A percentile compares a stretch with the other conserved stretches of the same genome.
Conservation (phyloP, 1,140 invertebrate species). For the Lasioglossum baleicum region DNA sequence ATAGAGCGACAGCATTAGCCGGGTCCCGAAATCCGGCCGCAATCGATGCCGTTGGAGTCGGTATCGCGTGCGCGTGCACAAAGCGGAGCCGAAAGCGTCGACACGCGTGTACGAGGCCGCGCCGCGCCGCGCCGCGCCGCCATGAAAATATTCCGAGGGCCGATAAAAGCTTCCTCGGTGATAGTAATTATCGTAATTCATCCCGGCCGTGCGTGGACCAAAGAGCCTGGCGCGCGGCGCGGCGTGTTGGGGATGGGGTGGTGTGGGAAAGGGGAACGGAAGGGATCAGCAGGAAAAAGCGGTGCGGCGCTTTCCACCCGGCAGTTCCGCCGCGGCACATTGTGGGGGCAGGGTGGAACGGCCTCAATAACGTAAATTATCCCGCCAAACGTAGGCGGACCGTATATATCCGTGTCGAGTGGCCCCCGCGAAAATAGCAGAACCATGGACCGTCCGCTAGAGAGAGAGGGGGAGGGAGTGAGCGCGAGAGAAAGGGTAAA, state of each 20-base stretch:
- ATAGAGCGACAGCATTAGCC: neutral
- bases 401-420: constrained; percentile 73
- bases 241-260: neutral
- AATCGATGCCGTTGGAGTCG: neutral
- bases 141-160: neutral
- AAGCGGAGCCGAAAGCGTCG: neutral
- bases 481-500: neutral
- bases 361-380: constrained; percentile 74
- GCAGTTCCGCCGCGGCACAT: constrained; percentile 34
- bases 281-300: neutral
- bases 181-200: constrained; percentile 29
- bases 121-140: neutral
- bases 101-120: neutral
- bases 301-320: constrained; percentile 43
- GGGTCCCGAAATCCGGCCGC: neutral
- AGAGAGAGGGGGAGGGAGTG: too few species aligned
- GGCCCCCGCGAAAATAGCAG: constrained; percentile 73
- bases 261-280: neutral
- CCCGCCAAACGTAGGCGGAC: constrained; percentile 61
- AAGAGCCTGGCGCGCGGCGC: neutral
- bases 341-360: constrained; percentile 67
- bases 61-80: neutral
- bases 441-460: constrained; percentile 62
- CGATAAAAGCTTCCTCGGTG: neutral
- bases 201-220: neutral